Conservation (phyloP, 64 coral and sea anemone species). For the Anthopleura sola region DNA sequence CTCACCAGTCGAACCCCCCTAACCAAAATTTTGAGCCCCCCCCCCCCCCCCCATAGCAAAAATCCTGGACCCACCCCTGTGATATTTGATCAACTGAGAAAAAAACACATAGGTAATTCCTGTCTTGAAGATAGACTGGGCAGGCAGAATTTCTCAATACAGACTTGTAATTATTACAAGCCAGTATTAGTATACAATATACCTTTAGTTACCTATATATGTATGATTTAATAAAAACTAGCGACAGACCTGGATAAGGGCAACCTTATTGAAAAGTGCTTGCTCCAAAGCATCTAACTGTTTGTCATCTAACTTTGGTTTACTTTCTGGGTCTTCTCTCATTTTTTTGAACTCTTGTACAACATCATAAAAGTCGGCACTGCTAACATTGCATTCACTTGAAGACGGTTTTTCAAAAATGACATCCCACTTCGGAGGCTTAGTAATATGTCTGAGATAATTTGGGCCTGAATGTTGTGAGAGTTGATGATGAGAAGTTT, state of each 20-base stretch:
- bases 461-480: neutral
- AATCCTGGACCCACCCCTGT: too few species aligned
- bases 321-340: neutral
- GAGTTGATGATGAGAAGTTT: neutral
- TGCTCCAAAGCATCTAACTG: conserved; percentile 71
- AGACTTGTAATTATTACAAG: too few species aligned
- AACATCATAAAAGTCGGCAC: conserved; percentile 1
- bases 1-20: too few species aligned
- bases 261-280: conserved; percentile 54
- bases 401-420: conserved; percentile 27
- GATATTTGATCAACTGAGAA: too few species aligned
- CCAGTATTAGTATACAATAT: too few species aligned
- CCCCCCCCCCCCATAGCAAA: too few species aligned
- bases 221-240: too few species aligned
- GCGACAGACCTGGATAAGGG: conserved; percentile 61
- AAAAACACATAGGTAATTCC: too few species aligned
- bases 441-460: conserved; percentile 30
- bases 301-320: conserved; percentile 59
- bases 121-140: too few species aligned
- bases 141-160: too few species aligned
- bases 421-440: conserved; percentile 36
- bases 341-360: conserved; percentile 30
- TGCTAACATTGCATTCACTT: neutral
- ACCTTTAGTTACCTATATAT: too few species aligned
- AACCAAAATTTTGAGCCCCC: too few species aligned